These are phyloP conservation scores for Bolborhynchus lineola DNA, from an alignment of 2,113 vertebrate species.

Conservation along the genomic window DNA sequence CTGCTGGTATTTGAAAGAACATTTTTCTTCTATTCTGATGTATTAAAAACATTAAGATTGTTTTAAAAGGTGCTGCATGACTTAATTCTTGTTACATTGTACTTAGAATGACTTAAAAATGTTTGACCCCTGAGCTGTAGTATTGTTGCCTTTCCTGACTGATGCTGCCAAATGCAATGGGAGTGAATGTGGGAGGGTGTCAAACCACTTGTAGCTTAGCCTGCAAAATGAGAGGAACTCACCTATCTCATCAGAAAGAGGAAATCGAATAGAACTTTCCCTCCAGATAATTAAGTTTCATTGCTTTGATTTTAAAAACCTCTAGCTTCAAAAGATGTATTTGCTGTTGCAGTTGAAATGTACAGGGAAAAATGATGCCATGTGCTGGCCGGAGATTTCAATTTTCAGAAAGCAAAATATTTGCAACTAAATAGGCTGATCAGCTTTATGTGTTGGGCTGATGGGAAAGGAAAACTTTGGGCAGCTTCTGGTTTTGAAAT, in stretches of 20 bases:
- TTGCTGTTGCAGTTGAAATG: not conserved
- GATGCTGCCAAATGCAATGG: not conserved
- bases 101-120: not conserved
- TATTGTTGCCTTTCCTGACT: not conserved
- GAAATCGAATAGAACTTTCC: not conserved
- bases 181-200: not conserved
- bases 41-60: not conserved
- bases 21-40: not conserved
- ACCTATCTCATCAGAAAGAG: not conserved
- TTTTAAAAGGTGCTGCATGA: not conserved
- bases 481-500: not conserved
- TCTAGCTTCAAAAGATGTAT: not conserved
- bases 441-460: not conserved
- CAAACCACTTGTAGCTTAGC: not conserved
- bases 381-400: not conserved
- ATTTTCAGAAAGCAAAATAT: not conserved
- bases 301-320: not conserved
- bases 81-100: not conserved
- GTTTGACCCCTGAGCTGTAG: rapidly evolving
- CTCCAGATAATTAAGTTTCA: not conserved
- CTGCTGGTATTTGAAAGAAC: not conserved
- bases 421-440: not conserved
- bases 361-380: not conserved
- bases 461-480: not conserved
- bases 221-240: not conserved